Evolutionary conservation across 2,113 vertebrate genomes (phyloP).

Genomic region (Rhinolophus sinicus): DNA sequence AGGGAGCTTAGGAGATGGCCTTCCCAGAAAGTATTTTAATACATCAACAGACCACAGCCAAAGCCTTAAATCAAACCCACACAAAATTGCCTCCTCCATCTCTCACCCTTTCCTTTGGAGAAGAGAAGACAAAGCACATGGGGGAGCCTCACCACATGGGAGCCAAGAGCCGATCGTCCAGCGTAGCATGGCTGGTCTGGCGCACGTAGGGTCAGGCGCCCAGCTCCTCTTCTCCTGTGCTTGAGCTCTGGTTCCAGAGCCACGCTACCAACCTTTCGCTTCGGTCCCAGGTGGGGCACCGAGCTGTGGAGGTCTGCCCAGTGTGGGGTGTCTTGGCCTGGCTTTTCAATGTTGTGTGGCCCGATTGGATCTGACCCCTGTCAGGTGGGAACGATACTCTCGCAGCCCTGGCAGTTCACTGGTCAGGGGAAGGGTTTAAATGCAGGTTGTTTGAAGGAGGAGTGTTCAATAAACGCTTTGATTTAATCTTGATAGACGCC

Average conservation of each 20-base stretch:
- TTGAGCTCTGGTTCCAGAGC: conserved; percentile 43
- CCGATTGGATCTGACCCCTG: conserved; percentile 75
- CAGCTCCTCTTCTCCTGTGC: conserved; percentile 53
- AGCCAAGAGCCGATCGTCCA: conserved; percentile 43
- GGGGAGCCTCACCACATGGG: conserved; percentile 35
- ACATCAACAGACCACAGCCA: conserved; percentile 84
- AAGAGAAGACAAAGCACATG: conserved; percentile 56
- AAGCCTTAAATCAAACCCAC: conserved; percentile 88
- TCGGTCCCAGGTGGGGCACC: neutral
- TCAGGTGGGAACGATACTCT: conserved; percentile 61
- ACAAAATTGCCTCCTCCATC: conserved; percentile 74
- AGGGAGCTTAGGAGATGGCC: conserved; percentile 82
- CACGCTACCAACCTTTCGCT: conserved; percentile 46
- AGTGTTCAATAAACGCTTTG: conserved; percentile 89
- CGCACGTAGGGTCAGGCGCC: conserved; percentile 37
- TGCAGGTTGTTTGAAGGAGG: conserved; percentile 81
- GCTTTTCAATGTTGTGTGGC: conserved; percentile 75
- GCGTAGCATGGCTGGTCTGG: neutral
- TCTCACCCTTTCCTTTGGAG: conserved; percentile 63
- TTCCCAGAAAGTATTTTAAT: conserved; percentile 88
- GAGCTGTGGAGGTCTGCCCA: neutral
- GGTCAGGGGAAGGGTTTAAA: conserved; percentile 75
- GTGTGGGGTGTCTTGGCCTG: conserved; percentile 66
- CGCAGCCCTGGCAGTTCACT: conserved; percentile 72
- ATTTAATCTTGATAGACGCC: conserved; percentile 81